Percentiles rank a stretch among this genome's conserved stretches.
These are phyloP conservation scores for Stenchaetothrips biformis DNA, from an alignment of 2,888 invertebrate genomes.

Conservation along the genomic window DNA sequence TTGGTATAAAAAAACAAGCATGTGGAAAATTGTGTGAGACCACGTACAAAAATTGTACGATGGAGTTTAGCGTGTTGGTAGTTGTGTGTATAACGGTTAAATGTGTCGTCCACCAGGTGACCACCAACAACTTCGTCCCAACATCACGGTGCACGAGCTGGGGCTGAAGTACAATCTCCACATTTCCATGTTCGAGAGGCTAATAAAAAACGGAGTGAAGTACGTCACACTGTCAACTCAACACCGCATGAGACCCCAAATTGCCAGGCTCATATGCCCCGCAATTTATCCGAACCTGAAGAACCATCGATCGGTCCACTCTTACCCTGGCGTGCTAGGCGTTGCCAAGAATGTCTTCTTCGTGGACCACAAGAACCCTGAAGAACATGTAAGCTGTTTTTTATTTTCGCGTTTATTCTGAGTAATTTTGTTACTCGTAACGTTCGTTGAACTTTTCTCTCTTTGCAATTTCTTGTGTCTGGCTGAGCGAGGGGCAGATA, in stretches of 20 bases:
- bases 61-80: too few species aligned
- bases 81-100: too few species aligned
- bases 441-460: background rate
- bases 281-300: conserved; percentile 60
- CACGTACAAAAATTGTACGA: too few species aligned
- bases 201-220: conserved; percentile 47
- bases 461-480: too few species aligned
- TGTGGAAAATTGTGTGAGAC: too few species aligned
- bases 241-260: conserved; percentile 52
- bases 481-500: background rate
- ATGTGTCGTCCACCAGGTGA: too few species aligned
- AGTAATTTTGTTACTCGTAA: background rate
- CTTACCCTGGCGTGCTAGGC: conserved; percentile 56
- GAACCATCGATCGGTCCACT: conserved; percentile 55
- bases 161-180: conserved; percentile 48
- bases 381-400: conserved; percentile 50
- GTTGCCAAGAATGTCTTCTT: conserved; percentile 63
- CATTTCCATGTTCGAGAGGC: conserved; percentile 52
- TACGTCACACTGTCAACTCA: conserved; percentile 48
- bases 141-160: conserved; percentile 47
- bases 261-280: conserved; percentile 47
- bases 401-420: background rate
- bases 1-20: too few species aligned
- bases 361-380: conserved; percentile 56
- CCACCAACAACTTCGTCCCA: conserved; percentile 48